phyloP scores from a whole-genome alignment of 2,797 vertebrate genomes.

The Aldrovandia affinis region DNA sequence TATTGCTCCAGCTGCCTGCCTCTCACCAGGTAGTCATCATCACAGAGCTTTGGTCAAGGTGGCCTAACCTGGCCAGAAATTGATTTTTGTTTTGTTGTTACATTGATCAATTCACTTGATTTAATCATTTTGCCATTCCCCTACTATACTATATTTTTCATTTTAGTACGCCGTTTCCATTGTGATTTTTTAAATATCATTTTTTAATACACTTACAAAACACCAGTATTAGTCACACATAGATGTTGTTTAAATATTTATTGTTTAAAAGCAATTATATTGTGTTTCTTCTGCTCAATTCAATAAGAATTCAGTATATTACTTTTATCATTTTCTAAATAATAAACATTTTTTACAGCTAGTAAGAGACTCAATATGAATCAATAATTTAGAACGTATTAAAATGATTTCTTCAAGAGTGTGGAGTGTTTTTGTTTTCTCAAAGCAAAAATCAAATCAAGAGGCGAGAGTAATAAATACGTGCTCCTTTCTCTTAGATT shows the following conservation, averaged over 20 bases:
- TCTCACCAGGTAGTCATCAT: background rate
- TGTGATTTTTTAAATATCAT: constrained; percentile 4
- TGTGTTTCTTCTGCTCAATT: constrained; percentile 21
- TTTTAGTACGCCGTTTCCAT: background rate
- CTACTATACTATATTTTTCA: background rate
- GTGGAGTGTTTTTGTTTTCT: constrained; percentile 34
- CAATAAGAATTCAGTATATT: constrained; percentile 32
- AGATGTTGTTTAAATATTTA: constrained; percentile 34
- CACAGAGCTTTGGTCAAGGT: background rate
- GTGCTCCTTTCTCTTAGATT: background rate
- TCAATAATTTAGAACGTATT: constrained; percentile 40
- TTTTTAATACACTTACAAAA: constrained; percentile 15
- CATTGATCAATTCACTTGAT: background rate
- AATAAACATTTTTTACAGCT: constrained; percentile 32
- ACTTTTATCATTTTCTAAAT: constrained; percentile 37
- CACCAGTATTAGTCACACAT: constrained; percentile 24
- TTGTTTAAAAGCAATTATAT: constrained; percentile 32
- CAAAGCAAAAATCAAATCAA: constrained; percentile 35
- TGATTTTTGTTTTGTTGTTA: background rate
- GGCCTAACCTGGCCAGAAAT: background rate
- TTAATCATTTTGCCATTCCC: background rate
- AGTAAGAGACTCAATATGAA: constrained; percentile 28
- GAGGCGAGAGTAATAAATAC: constrained; percentile 25
- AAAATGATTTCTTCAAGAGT: constrained; percentile 35
- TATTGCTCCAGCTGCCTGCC: background rate